These are phyloP conservation scores for Sturmia bella DNA, from an alignment of 2,888 invertebrate species.

Conservation along the genomic window DNA sequence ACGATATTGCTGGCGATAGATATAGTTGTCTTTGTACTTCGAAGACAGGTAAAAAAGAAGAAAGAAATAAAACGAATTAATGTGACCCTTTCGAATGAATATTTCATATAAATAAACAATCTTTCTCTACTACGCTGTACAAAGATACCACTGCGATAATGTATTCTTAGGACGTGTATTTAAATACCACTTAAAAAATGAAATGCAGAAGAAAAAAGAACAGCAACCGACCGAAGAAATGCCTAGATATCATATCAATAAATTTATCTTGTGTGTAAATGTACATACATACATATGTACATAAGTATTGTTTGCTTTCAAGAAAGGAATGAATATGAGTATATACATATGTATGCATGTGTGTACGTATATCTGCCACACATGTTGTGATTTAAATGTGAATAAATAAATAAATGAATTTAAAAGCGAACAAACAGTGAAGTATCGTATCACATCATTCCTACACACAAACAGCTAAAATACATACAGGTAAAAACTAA, in stretches of 20 bases:
- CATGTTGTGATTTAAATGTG: conserved; percentile 66
- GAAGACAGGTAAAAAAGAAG: conserved; percentile 21
- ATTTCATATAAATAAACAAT: conserved; percentile 6
- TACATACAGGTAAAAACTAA: conserved; percentile 40
- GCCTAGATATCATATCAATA: conserved; percentile 45
- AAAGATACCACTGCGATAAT: conserved; percentile 1
- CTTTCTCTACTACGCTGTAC: neutral
- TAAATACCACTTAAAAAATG: conserved; percentile 52
- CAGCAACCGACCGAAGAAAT: conserved; percentile 21
- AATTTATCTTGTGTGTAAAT: conserved; percentile 23
- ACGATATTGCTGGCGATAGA: conserved; percentile 31
- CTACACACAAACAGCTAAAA: neutral
- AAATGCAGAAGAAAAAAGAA: conserved; percentile 3
- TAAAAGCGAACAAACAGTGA: conserved; percentile 38
- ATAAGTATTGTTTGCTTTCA: conserved; percentile 3
- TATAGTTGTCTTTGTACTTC: conserved; percentile 29
- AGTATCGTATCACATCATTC: conserved; percentile 47
- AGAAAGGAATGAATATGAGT: conserved; percentile 6
- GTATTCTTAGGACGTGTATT: conserved; percentile 22
- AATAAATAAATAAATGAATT: conserved; percentile 59
- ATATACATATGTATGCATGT: too few species aligned
- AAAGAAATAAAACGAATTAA: conserved; percentile 19
- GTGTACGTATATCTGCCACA: conserved; percentile 44
- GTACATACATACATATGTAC: too few species aligned
- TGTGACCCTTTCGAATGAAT: conserved; percentile 19